Evolutionary conservation across 2,888 invertebrate species (phyloP), one percentile per base, ranked within the genome.

Genomic region (Drosophila meridionalis): DNA sequence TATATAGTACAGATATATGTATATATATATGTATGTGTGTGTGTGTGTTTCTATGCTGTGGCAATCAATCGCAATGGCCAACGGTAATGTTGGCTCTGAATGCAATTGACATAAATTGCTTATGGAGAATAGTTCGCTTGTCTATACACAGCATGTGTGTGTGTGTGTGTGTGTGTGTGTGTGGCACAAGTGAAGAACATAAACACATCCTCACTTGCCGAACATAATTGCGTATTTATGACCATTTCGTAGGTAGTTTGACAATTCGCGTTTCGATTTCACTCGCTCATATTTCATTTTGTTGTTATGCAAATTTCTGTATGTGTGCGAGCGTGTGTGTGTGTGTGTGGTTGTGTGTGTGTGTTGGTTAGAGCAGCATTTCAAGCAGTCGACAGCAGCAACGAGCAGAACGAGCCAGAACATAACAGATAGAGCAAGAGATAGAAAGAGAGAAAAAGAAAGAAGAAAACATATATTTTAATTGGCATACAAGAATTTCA

Each of bases 401-500:
- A 62, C 58, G 57, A 57, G 50, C 61, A 38, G 82, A 30, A 30
- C 64, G 43, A 78, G 64, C 62, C 50, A 59, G 56, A 68, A 63
- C 71, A 64, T 30, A 56, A 62, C 47, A 48, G 73, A 43, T 48
- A 62, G 65, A 68, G 48, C 59, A 34, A 63, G 42, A 81, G 20
- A 72, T 48, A 71, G 66, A 82, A 52, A 73, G 52, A 75, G 65
- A 76, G 56, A 61, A 53, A 30, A 52, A 56, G 56, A 65, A 64
- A 26, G 60, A 68, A 38, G 72, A 76, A 84, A 84, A 68, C 86
- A 77, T 59, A 87, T 82, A 82, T 80, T 84, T 84, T 81, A 81
- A 84, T 88, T 76, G 81, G 65, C 87, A 69, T 86, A 73, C 64
- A 86, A 71, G 58, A 84, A 86, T 67, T 82, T 74, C 64, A 73